A percentile compares a stretch with the other conserved stretches of the same genome.
These are phyloP conservation scores for Buceros bicornis DNA, from an alignment of 2,797 vertebrate species.

Conservation along the genomic window DNA sequence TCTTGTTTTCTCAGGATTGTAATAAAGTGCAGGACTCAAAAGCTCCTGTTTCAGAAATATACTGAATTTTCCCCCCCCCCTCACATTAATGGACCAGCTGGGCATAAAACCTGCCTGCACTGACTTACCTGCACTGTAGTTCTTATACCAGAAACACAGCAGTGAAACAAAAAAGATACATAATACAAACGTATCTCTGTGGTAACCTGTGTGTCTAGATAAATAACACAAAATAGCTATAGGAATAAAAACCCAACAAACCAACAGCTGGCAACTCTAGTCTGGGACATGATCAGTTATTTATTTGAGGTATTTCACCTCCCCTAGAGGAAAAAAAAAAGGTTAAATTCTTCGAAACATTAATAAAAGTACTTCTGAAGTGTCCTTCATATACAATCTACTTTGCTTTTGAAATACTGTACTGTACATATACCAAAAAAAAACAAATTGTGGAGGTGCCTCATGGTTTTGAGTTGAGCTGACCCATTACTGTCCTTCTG, in stretches of 20 bases:
- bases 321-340: not conserved
- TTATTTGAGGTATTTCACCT: not conserved
- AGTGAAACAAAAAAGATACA: not conserved
- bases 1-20: not conserved
- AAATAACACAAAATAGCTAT: not conserved
- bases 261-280: not conserved
- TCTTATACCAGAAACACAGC: not conserved
- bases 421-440: not conserved
- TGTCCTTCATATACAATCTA: not conserved
- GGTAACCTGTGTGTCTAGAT: accelerated
- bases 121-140: not conserved
- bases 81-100: not conserved
- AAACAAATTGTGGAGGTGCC: not conserved
- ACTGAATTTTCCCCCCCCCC: not conserved
- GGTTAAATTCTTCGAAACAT: not conserved
- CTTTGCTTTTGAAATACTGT: not conserved
- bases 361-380: not conserved
- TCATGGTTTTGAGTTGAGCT: not conserved
- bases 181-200: not conserved
- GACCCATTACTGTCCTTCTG: not conserved
- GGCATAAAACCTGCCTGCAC: not conserved
- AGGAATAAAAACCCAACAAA: not conserved
- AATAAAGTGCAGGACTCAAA: not conserved
- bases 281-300: accelerated
- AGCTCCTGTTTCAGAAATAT: not conserved